A percentile compares a stretch with the other conserved stretches of the same genome.
Evolutionary conservation across 1,140 invertebrate genomes (phyloP).

Genomic region (Pteromalus puparum): DNA sequence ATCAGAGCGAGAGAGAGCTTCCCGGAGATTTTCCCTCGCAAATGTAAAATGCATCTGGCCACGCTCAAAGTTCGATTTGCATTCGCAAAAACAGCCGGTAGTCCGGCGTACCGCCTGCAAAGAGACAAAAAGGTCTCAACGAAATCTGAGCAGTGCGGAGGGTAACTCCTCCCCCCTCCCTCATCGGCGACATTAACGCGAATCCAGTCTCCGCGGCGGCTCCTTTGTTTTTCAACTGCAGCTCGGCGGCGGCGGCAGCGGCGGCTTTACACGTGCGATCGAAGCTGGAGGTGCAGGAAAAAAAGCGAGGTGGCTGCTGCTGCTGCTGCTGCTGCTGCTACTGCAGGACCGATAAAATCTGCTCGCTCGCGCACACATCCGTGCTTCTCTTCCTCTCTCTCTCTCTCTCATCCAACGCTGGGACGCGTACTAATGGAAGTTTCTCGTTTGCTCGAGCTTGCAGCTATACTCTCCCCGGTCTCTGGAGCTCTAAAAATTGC

Average conservation of each 20-base stretch:
- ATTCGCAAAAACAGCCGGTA: conserved; percentile 33
- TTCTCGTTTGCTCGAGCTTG: conserved; percentile 61
- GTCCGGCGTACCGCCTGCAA: neutral
- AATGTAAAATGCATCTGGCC: conserved; percentile 10
- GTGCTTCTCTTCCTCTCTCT: conserved; percentile 22
- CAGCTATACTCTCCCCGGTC: conserved; percentile 25
- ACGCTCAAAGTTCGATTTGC: conserved; percentile 39
- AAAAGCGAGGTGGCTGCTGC: neutral
- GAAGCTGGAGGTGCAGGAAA: conserved; percentile 5
- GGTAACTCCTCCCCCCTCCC: neutral
- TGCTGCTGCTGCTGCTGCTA: neutral
- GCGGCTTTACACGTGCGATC: conserved; percentile 13
- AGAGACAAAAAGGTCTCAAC: neutral
- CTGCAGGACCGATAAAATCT: conserved; percentile 48
- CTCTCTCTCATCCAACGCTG: conserved; percentile 47
- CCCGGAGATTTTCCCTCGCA: neutral
- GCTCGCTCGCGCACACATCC: neutral
- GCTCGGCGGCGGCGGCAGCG: neutral
- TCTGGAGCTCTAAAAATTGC: conserved; percentile 63
- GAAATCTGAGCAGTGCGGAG: conserved; percentile 7
- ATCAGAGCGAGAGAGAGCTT: neutral
- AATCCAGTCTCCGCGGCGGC: conserved; percentile 8
- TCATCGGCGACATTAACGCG: conserved; percentile 46
- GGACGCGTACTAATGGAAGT: conserved; percentile 66
- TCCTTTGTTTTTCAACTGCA: conserved; percentile 49